These are phyloP conservation scores for Dendronephthya gigantea DNA, from an alignment of 64 coral and sea anemone genomes.

Conservation along the genomic window DNA sequence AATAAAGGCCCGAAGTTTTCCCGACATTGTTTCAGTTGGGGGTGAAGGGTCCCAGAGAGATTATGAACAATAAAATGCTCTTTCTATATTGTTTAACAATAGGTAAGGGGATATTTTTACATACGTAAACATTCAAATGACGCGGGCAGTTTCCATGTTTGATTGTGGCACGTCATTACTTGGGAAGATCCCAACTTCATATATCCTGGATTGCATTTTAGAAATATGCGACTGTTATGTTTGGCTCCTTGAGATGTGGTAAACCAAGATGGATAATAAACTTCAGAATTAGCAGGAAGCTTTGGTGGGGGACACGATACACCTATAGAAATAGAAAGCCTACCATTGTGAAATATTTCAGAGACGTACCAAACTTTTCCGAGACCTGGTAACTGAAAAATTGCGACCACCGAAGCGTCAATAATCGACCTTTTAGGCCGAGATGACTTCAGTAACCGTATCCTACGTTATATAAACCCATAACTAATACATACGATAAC, in stretches of 20 bases:
- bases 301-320: neutral
- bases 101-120: too few relatives aligned
- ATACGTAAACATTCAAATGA: neutral
- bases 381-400: too few relatives aligned
- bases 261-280: neutral
- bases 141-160: neutral
- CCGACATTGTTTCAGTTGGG: too few relatives aligned
- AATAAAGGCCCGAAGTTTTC: too few relatives aligned
- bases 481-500: neutral
- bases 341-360: neutral
- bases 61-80: too few relatives aligned
- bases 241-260: neutral
- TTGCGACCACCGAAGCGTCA: too few relatives aligned
- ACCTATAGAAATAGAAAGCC: neutral
- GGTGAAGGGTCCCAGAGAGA: too few relatives aligned
- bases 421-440: too few relatives aligned
- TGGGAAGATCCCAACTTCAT: neutral
- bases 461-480: too few relatives aligned
- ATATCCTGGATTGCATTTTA: neutral
- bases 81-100: too few relatives aligned
- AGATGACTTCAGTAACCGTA: too few relatives aligned
- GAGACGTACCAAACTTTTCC: too few relatives aligned
- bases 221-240: neutral
- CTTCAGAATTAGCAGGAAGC: neutral
- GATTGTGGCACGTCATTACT: neutral